These are phyloP conservation scores for Physella acuta DNA, from an alignment of 1,140 invertebrate genomes.

Conservation along the genomic window DNA sequence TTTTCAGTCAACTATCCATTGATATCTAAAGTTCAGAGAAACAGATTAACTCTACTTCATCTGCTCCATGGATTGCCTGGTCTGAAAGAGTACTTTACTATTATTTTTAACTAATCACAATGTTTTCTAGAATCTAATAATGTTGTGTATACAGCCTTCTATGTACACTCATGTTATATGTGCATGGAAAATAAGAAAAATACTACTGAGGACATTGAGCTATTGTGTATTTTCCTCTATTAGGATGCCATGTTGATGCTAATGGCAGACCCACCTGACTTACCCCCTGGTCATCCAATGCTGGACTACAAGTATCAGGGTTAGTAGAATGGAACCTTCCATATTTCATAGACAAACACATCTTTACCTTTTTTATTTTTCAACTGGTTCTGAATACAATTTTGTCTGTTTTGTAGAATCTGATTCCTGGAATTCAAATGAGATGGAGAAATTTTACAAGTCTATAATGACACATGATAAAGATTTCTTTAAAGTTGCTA, in stretches of 20 bases:
- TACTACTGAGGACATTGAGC: no score
- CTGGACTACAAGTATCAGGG: conserved; percentile 71
- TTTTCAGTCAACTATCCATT: no score
- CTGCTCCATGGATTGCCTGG: no score
- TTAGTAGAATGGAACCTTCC: conserved; percentile 34
- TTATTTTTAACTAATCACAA: no score
- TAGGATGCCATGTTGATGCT: conserved; percentile 81
- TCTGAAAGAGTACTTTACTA: no score
- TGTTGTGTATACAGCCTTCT: no score
- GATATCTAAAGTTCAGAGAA: no score
- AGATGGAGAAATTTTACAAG: conserved; percentile 85
- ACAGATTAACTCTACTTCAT: no score
- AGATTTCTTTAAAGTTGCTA: conserved; percentile 85
- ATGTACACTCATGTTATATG: no score
- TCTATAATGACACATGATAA: conserved; percentile 88
- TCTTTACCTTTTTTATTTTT: neutral
- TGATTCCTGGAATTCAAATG: conserved; percentile 79
- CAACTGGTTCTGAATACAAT: neutral
- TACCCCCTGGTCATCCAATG: conserved; percentile 76
- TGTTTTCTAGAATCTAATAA: no score
- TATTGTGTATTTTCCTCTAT: no score
- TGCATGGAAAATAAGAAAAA: no score
- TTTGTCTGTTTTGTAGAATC: conserved; percentile 63
- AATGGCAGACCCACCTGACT: conserved; percentile 73
- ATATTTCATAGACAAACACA: neutral